phyloP scores from a whole-genome alignment of 2,888 invertebrate species.

The Nephrocerus scutellatus region DNA sequence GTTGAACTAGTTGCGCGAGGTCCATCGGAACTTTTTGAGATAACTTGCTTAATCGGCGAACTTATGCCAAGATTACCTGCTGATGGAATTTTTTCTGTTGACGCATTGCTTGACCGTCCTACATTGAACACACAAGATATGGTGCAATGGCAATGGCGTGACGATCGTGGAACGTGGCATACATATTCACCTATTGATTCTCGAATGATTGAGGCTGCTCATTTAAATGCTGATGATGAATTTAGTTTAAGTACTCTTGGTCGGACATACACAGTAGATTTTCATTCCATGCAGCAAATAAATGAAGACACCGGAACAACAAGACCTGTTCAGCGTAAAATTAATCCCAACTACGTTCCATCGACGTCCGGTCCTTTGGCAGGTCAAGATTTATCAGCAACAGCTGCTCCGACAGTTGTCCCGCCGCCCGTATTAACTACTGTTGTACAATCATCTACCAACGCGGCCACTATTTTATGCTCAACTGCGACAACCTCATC shows the following conservation, averaged over 20 bases:
- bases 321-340: conserved; percentile 78
- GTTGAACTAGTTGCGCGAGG: conserved; percentile 84
- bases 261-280: conserved; percentile 91
- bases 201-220: conserved; percentile 90
- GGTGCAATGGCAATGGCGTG: conserved; percentile 96
- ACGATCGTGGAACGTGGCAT: conserved; percentile 89
- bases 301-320: conserved; percentile 97
- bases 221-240: conserved; percentile 90
- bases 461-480: conserved; percentile 18
- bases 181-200: conserved; percentile 91
- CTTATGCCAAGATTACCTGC: conserved; percentile 92
- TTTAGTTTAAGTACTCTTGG: conserved; percentile 87
- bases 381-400: conserved; percentile 37
- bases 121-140: conserved; percentile 63
- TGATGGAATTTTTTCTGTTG: conserved; percentile 93
- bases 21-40: conserved; percentile 95
- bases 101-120: conserved; percentile 74
- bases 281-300: conserved; percentile 95
- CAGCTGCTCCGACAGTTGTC: conserved; percentile 24
- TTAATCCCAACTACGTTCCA: conserved; percentile 56
- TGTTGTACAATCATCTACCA: conserved; percentile 11
- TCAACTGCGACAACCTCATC: conserved; percentile 12
- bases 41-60: conserved; percentile 94
- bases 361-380: conserved; percentile 14
- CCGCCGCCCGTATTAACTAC: conserved; percentile 23